phyloP scores from a whole-genome alignment of 2,888 invertebrate genomes.

The Notodonta dromedarius region DNA sequence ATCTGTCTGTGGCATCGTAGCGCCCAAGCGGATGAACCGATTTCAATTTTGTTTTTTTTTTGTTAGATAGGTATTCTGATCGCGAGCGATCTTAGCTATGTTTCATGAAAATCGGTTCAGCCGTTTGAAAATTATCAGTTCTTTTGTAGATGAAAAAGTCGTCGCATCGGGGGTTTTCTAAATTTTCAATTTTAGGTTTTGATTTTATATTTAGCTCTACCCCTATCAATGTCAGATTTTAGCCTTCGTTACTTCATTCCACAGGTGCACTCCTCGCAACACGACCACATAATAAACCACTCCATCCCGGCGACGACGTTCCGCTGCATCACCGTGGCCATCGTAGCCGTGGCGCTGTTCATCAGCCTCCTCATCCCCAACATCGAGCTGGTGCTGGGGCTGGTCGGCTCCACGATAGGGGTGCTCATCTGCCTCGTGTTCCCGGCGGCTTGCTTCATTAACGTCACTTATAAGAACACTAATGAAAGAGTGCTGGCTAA shows the following conservation, averaged over 20 bases:
- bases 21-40: too few relatives aligned
- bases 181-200: too few relatives aligned
- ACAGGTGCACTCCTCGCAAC: conserved; percentile 86
- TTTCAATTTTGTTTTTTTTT: too few relatives aligned
- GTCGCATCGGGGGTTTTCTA: too few relatives aligned
- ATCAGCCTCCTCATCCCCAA: conserved; percentile 96
- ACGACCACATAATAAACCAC: conserved; percentile 85
- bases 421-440: conserved; percentile 96
- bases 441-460: conserved; percentile 95
- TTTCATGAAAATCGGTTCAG: too few relatives aligned
- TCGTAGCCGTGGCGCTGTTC: conserved; percentile 90
- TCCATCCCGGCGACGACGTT: conserved; percentile 94
- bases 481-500: conserved; percentile 93
- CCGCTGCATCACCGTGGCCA: conserved; percentile 91
- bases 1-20: too few relatives aligned
- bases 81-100: too few relatives aligned
- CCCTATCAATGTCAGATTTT: too few relatives aligned
- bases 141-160: too few relatives aligned
- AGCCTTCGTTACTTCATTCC: conserved; percentile 14
- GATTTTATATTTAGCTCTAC: too few relatives aligned
- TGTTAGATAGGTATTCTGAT: too few relatives aligned
- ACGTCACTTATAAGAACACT: conserved; percentile 92
- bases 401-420: conserved; percentile 98
- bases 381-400: conserved; percentile 96
- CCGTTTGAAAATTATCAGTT: too few relatives aligned